phyloP scores from a whole-genome alignment of 1,140 invertebrate species.

The Drosophila sechellia region DNA sequence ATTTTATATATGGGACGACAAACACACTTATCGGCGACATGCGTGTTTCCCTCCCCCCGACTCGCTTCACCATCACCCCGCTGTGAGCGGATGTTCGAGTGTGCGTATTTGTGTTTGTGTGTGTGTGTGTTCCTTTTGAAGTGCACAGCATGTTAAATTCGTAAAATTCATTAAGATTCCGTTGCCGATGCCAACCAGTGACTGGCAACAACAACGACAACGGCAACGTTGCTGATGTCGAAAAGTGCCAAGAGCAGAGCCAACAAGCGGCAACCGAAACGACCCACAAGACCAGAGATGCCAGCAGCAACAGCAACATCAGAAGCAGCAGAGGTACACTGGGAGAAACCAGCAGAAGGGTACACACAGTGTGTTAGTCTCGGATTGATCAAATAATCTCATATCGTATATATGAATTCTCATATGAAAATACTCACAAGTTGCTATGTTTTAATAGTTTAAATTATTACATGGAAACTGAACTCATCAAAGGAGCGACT shows the following conservation, averaged over 20 bases:
- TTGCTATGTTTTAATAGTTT: too few species aligned
- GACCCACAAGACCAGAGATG: constrained; percentile 53
- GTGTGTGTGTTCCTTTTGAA: constrained; percentile 73
- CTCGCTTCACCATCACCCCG: background rate
- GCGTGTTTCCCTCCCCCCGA: constrained; percentile 45
- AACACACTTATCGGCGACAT: constrained; percentile 81
- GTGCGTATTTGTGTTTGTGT: constrained; percentile 58
- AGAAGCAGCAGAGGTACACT: constrained; percentile 30
- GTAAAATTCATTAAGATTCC: constrained; percentile 83
- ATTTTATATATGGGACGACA: constrained; percentile 82
- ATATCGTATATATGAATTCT: too few species aligned
- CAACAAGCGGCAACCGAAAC: constrained; percentile 46
- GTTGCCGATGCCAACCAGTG: constrained; percentile 77
- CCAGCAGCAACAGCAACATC: constrained; percentile 41
- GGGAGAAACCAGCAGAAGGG: background rate
- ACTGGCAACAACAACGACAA: constrained; percentile 38
- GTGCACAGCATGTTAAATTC: constrained; percentile 83
- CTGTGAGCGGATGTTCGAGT: constrained; percentile 23
- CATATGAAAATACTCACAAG: too few species aligned
- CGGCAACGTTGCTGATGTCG: constrained; percentile 57
- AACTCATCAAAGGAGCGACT: too few species aligned
- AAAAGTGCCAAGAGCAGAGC: constrained; percentile 79
- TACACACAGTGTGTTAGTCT: too few species aligned
- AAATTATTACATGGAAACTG: too few species aligned
- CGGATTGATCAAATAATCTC: too few species aligned